Percentiles rank a stretch among this genome's conserved stretches.
Conservation (phyloP, 1,140 invertebrate genomes). For the Anastrepha ludens region DNA sequence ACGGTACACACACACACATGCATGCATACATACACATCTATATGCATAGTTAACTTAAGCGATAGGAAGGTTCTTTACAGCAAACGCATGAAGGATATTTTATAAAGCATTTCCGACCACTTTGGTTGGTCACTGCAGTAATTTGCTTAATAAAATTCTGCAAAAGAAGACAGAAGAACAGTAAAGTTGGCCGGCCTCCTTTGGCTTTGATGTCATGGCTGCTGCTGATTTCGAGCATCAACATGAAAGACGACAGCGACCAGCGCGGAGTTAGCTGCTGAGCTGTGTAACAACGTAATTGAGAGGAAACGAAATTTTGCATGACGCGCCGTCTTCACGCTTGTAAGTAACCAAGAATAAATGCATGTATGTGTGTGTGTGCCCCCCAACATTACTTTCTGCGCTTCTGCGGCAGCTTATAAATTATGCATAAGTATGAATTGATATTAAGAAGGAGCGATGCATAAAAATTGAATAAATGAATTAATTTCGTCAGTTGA, state of each 20-base stretch:
- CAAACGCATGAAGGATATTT: constrained; percentile 39
- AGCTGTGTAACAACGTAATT: constrained; percentile 36
- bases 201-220: neutral
- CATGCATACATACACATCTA: neutral
- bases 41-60: neutral
- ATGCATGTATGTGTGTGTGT: neutral
- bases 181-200: neutral
- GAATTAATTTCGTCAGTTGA: constrained; percentile 38
- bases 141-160: constrained; percentile 45
- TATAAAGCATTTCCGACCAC: constrained; percentile 46
- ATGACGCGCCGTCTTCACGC: neutral
- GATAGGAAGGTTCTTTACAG: neutral
- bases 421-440: constrained; percentile 52
- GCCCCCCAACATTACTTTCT: neutral
- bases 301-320: constrained; percentile 25
- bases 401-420: constrained; percentile 37
- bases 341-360: neutral
- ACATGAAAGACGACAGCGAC: neutral
- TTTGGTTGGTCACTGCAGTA: constrained; percentile 31
- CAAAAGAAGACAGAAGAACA: neutral
- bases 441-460: constrained; percentile 50
- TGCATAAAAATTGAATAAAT: constrained; percentile 45
- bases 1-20: neutral
- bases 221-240: neutral
- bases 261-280: neutral